These are phyloP conservation scores for Lagria hirta DNA, from an alignment of 2,888 invertebrate species.

Conservation along the genomic window DNA sequence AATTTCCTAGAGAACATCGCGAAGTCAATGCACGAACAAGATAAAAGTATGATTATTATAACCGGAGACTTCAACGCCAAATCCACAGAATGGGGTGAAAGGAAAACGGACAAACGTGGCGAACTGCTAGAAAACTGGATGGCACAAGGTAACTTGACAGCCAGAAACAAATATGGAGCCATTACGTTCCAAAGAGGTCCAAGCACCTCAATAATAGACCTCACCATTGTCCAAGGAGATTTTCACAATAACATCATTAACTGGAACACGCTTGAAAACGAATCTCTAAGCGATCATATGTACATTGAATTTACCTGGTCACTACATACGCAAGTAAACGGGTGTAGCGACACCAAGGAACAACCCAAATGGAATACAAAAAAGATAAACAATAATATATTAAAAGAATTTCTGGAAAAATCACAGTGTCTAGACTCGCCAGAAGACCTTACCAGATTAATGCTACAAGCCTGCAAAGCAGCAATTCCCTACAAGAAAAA, in stretches of 20 bases:
- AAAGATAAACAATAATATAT: too few species aligned
- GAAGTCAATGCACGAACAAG: not conserved
- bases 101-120: not conserved
- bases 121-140: constrained; percentile 1
- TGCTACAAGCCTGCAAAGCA: constrained; percentile 1
- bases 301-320: not conserved
- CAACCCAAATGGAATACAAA: too few species aligned
- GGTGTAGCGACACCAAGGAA: too few species aligned
- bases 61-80: constrained; percentile 2
- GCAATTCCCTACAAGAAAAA: constrained; percentile 2
- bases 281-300: constrained; percentile 6
- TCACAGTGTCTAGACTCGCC: constrained; percentile 3
- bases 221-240: not conserved
- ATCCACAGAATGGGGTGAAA: constrained; percentile 2
- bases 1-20: constrained; percentile 1
- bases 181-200: constrained; percentile 2
- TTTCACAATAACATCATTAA: not conserved
- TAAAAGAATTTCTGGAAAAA: too few species aligned
- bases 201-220: constrained; percentile 4
- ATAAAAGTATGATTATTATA: too few species aligned
- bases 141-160: not conserved
- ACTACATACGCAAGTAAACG: too few species aligned
- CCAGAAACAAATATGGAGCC: constrained; percentile 1
- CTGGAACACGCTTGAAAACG: constrained; percentile 1
- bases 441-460: too few species aligned